Percentiles rank a stretch among this genome's conserved stretches.
phyloP scores from a whole-genome alignment of 2,797 vertebrate genomes.

The Bovichtus variegatus region DNA sequence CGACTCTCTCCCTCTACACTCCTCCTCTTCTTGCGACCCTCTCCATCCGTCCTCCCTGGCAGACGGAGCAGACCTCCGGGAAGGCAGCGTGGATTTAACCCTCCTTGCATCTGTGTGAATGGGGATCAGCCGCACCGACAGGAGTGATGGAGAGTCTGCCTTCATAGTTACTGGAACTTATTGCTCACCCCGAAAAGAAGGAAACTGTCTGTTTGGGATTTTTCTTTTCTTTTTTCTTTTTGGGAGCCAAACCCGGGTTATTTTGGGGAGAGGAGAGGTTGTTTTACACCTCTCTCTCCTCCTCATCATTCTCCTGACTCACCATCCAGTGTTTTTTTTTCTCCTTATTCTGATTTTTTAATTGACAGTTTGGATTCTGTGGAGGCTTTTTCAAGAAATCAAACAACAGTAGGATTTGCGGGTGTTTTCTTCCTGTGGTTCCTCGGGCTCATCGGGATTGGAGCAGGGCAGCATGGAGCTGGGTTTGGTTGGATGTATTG shows the following conservation, averaged over 20 bases:
- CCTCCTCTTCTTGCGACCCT: conserved; percentile 36
- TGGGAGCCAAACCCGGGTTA: conserved; percentile 26
- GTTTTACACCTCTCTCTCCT: conserved; percentile 5
- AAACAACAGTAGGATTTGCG: conserved; percentile 17
- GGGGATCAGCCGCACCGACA: conserved; percentile 33
- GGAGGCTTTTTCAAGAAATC: conserved; percentile 1
- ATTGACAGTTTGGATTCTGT: conserved; percentile 42
- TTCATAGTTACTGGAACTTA: conserved; percentile 68
- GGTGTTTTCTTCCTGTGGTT: conserved; percentile 16
- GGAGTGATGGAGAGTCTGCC: conserved; percentile 68
- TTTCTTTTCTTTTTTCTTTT: conserved; percentile 16
- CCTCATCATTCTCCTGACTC: conserved; percentile 9
- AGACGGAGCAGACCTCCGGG: conserved; percentile 75
- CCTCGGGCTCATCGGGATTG: conserved; percentile 31
- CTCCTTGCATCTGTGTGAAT: conserved; percentile 22
- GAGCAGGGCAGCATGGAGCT: conserved; percentile 68
- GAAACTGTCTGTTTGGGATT: conserved; percentile 29
- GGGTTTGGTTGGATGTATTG: conserved; percentile 59
- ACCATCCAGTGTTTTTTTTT: background rate
- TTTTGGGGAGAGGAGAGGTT: conserved; percentile 48
- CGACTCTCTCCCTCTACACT: conserved; percentile 15
- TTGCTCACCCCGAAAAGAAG: conserved; percentile 19
- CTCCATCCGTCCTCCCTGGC: conserved; percentile 60
- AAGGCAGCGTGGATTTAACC: conserved; percentile 51
- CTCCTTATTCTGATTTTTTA: background rate